phyloP scores from a whole-genome alignment of 2,797 vertebrate genomes.

The Aeoliscus strigatus region DNA sequence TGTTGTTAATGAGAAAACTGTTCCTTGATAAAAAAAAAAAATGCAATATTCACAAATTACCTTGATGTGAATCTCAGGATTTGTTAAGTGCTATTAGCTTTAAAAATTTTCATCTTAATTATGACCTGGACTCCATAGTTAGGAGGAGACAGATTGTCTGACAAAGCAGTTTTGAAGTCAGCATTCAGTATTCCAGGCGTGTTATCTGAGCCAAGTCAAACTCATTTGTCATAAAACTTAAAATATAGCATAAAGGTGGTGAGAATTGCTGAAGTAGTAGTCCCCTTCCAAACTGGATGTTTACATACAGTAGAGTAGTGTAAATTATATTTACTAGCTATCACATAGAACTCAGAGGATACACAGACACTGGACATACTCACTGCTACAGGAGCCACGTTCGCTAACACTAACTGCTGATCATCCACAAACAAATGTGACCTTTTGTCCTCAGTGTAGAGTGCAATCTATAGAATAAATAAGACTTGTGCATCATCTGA shows the following conservation, averaged over 20 bases:
- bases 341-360: slow-evolving; percentile 25
- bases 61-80: slow-evolving; percentile 3
- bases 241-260: slow-evolving; percentile 32
- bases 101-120: slow-evolving; percentile 13
- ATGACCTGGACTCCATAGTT: slow-evolving; percentile 27
- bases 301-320: slow-evolving; percentile 28
- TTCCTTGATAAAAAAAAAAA: slow-evolving; percentile 1
- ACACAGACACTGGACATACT: slow-evolving; percentile 18
- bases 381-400: slow-evolving; percentile 7
- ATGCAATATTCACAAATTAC: background rate
- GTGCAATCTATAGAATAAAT: slow-evolving; percentile 16
- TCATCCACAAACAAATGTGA: slow-evolving; percentile 28
- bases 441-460: slow-evolving; percentile 14
- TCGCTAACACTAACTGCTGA: slow-evolving; percentile 26
- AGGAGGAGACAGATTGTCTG: slow-evolving; percentile 23
- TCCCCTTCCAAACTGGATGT: slow-evolving; percentile 26
- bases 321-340: slow-evolving; percentile 38
- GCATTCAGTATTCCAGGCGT: slow-evolving; percentile 40
- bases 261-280: slow-evolving; percentile 36
- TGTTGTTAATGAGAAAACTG: slow-evolving; percentile 1
- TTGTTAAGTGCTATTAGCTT: background rate
- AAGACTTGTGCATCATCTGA: slow-evolving; percentile 7
- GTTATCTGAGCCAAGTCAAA: slow-evolving; percentile 36
- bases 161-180: slow-evolving; percentile 39
- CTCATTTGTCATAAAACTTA: slow-evolving; percentile 44